Conservation (phyloP, 2,888 invertebrate species). For the Hedya salicella region DNA sequence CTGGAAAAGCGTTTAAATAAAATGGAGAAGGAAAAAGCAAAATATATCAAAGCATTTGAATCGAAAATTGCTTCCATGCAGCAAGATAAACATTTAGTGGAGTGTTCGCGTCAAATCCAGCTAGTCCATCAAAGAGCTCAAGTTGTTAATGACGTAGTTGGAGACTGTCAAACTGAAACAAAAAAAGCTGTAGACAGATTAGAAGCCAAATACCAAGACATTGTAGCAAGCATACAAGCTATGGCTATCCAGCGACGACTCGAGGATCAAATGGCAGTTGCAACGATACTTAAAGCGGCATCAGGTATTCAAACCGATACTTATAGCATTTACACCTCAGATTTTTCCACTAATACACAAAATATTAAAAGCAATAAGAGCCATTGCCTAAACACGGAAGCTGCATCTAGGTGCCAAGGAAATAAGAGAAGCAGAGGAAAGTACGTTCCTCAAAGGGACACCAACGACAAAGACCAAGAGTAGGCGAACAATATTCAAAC, state of each 20-base stretch:
- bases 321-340: constrained; percentile 46
- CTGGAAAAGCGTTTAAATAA: constrained; percentile 71
- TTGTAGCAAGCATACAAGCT: constrained; percentile 74
- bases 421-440: constrained; percentile 61
- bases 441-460: constrained; percentile 73
- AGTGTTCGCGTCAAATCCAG: constrained; percentile 73
- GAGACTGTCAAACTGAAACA: constrained; percentile 69
- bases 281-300: constrained; percentile 69
- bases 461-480: constrained; percentile 53
- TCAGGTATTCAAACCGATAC: constrained; percentile 57
- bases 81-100: constrained; percentile 70
- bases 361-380: constrained; percentile 54
- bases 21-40: constrained; percentile 68
- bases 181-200: constrained; percentile 68
- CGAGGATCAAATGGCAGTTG: constrained; percentile 73
- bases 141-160: constrained; percentile 65
- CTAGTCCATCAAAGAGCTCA: constrained; percentile 71
- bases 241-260: constrained; percentile 74
- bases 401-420: constrained; percentile 57
- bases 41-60: constrained; percentile 64
- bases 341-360: constrained; percentile 53
- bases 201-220: constrained; percentile 75
- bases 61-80: constrained; percentile 67
- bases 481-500: constrained; percentile 46
- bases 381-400: constrained; percentile 60